Evolutionary conservation across 2,113 vertebrate species (phyloP).

Genomic region (Promerops cafer): DNA sequence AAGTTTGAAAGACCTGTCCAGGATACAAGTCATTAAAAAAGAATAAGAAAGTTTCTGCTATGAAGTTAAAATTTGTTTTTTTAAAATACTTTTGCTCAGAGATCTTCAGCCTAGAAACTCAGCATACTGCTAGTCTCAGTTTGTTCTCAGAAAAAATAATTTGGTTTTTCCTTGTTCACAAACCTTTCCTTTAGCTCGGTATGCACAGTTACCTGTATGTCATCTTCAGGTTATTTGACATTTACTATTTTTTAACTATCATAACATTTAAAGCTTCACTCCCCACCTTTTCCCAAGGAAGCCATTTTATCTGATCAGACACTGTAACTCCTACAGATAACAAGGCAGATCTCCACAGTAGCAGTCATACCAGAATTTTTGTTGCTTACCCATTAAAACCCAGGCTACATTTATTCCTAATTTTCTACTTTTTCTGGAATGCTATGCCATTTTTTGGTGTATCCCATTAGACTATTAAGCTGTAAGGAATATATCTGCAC

Average conservation of each 20-base stretch:
- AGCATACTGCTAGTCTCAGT: neutral
- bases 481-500: neutral
- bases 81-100: neutral
- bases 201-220: slow-evolving; percentile 4
- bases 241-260: neutral
- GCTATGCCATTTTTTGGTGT: neutral
- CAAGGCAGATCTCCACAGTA: neutral
- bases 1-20: neutral
- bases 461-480: neutral
- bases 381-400: neutral
- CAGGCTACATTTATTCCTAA: neutral
- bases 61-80: neutral
- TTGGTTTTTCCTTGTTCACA: neutral
- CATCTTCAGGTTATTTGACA: neutral
- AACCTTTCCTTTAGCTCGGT: neutral
- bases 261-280: neutral
- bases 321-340: neutral
- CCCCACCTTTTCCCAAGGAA: neutral
- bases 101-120: neutral
- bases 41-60: neutral
- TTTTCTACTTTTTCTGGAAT: neutral
- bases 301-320: neutral
- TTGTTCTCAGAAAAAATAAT: neutral
- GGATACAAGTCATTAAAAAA: neutral
- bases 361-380: neutral